A percentile compares a stretch with the other conserved stretches of the same genome.
Evolutionary conservation across 2,888 invertebrate genomes (phyloP).

Genomic region (Melitaea athalia): DNA sequence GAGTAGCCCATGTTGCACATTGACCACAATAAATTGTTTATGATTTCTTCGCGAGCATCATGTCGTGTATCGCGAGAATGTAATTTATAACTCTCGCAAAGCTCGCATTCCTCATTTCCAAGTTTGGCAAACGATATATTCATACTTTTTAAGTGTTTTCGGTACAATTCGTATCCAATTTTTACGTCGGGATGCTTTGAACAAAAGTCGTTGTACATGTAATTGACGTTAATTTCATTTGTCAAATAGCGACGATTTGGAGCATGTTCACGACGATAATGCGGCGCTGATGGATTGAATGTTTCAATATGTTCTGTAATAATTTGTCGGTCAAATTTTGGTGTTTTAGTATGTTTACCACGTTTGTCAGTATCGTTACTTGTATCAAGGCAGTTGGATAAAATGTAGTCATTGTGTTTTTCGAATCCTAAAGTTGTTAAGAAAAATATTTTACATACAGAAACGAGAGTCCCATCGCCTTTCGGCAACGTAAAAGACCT

Average conservation of each 20-base stretch:
- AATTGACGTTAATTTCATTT: conserved; percentile 2
- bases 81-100: neutral
- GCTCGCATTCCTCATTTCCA: conserved; percentile 10
- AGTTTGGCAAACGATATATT: conserved; percentile 10
- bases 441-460: too few relatives aligned
- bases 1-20: neutral
- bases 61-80: neutral
- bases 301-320: neutral
- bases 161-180: neutral
- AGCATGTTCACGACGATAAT: conserved; percentile 8
- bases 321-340: too few relatives aligned
- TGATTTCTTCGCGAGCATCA: too few relatives aligned
- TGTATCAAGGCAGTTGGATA: too few relatives aligned
- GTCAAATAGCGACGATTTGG: conserved; percentile 11
- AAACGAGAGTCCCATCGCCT: too few relatives aligned
- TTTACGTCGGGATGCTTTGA: neutral
- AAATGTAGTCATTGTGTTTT: too few relatives aligned
- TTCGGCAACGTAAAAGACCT: too few relatives aligned
- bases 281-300: neutral
- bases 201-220: conserved; percentile 5
- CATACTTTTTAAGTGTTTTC: neutral
- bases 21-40: too few relatives aligned
- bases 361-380: too few relatives aligned
- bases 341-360: too few relatives aligned
- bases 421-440: too few relatives aligned